Evolutionary conservation across 2,797 vertebrate species (phyloP), one percentile per base, ranked within the genome.

Genomic region (Brachymystax lenok): DNA sequence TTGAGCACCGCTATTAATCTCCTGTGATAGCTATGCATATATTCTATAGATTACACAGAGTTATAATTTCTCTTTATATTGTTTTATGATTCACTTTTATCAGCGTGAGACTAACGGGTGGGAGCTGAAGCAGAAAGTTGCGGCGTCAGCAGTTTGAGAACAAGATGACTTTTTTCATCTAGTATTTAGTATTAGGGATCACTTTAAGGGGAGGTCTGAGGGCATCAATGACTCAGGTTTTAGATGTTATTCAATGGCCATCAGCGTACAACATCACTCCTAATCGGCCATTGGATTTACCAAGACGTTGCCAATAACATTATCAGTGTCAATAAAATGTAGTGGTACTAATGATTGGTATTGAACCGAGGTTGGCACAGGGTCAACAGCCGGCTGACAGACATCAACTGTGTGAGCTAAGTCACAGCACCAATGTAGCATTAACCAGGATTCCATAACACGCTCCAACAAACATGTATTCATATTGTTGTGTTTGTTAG

Each of bases 1-100:
- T 79, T 73, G 81, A 85, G 83, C 67, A 75, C 80, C 61, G 72
- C 69, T 82, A 84, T 90, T 87, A 87, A 88, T 87, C 85, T 84
- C 85, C 80, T 35, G 46, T 81, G 82, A 87, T 83, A 68, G 84
- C 80, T 88, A 82, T 82, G 86, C 83, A 87, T 84, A 85, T 83
- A 86, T 87, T 87, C 77, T 82, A 87, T 80, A 87, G 82, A 87
- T 89, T 86, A 83, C 72, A 56, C 82, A 83, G 81, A 78, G 83
- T 88, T 87, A 84, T 88, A 85, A 88, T 87, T 90, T 84, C 54
- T 80, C 82, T 86, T 84, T 77, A 86, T 88, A 88, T 86, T 88
- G 84, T 88, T 88, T 88, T 88, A 85, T 89, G 87, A 90, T 87
- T 84, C 79, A 84, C 85, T 87, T 82, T 86, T 83, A 87, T 86